phyloP scores from a whole-genome alignment of 2,797 vertebrate genomes.

The Periparus ater region DNA sequence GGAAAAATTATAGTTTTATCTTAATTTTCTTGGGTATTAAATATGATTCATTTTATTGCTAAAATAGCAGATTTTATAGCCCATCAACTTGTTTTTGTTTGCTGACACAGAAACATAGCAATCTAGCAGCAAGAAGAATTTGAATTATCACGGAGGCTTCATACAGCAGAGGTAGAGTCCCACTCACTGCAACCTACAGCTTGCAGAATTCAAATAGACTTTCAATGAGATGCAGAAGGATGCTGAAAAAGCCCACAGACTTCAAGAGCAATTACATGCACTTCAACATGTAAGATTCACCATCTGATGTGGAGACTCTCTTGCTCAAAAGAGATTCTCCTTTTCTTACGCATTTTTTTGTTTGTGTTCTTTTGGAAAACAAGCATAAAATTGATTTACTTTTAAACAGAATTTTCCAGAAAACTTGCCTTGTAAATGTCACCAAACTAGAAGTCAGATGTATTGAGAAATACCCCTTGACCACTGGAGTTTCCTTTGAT shows the following conservation, averaged over 20 bases:
- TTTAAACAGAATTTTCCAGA: not conserved
- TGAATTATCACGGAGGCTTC: conserved; percentile 86
- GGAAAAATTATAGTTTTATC: not conserved
- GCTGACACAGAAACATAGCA: conserved; percentile 68
- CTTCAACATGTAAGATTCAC: conserved; percentile 79
- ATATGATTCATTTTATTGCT: conserved; percentile 9
- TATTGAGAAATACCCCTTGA: not conserved
- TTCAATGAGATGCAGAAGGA: conserved; percentile 63
- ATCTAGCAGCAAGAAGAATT: conserved; percentile 87
- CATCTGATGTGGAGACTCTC: not conserved
- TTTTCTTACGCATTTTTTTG: not conserved
- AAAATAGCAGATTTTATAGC: not conserved
- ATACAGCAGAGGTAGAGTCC: conserved; percentile 85
- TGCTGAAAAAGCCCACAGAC: conserved; percentile 59
- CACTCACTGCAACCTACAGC: conserved; percentile 81
- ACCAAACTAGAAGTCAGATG: not conserved
- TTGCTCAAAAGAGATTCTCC: not conserved
- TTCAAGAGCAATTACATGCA: conserved; percentile 69
- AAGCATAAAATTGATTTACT: not conserved
- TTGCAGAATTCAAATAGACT: conserved; percentile 76
- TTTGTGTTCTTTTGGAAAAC: conserved; percentile 4
- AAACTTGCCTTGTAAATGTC: not conserved
- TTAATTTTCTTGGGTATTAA: not conserved
- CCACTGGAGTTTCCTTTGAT: not conserved
- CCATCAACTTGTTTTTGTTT: conserved; percentile 39